Evolutionary conservation across 2,888 invertebrate species (phyloP).

Genomic region (Seira musarum): DNA sequence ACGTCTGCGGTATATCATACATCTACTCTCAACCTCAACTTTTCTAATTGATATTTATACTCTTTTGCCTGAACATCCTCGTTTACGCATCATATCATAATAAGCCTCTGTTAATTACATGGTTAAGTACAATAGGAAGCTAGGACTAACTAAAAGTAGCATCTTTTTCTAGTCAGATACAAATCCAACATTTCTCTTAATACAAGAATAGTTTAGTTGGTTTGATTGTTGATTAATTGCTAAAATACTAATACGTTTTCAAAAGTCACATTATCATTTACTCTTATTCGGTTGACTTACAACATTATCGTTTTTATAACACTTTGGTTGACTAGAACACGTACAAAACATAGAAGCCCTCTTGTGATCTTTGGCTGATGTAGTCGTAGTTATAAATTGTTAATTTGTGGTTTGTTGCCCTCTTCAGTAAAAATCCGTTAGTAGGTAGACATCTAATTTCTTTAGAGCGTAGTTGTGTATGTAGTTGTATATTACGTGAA

Average conservation of each 20-base stretch:
- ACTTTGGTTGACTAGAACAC: slow-evolving; percentile 35
- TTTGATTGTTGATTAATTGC: neutral
- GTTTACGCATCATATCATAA: too few species aligned
- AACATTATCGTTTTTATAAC: neutral
- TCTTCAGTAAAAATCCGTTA: slow-evolving; percentile 1
- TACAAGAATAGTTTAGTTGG: neutral
- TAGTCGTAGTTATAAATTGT: neutral
- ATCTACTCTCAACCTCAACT: too few species aligned
- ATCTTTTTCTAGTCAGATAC: too few species aligned
- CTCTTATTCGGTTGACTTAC: neutral
- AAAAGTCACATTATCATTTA: neutral
- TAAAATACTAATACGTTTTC: neutral
- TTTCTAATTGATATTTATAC: too few species aligned
- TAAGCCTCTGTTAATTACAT: too few species aligned
- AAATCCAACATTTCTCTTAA: neutral
- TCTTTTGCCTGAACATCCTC: too few species aligned
- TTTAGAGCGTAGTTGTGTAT: too few species aligned
- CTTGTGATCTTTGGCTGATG: slow-evolving; percentile 1
- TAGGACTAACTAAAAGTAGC: too few species aligned
- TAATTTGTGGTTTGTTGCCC: neutral
- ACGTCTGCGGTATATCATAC: too few species aligned
- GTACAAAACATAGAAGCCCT: slow-evolving; percentile 25
- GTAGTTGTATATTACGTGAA: too few species aligned
- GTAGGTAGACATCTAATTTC: neutral
- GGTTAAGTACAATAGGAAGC: too few species aligned